Conservation (phyloP, 2,888 invertebrate species). For the Drosophila sordidula region DNA sequence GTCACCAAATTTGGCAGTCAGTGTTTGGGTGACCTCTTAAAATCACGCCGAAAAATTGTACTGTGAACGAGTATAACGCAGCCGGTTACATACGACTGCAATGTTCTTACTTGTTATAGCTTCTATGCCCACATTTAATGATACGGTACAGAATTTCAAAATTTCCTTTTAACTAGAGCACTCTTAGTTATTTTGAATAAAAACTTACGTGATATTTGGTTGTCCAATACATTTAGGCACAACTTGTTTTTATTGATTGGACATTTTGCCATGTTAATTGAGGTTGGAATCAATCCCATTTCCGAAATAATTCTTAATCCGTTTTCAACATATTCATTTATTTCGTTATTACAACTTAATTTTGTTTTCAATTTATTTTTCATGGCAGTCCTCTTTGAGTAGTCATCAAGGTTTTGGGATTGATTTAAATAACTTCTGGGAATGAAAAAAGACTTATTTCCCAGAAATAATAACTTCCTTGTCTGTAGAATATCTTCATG, state of each 20-base stretch:
- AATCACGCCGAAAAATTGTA: too few species aligned
- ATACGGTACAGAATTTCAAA: too few species aligned
- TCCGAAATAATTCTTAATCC: slow-evolving; percentile 31
- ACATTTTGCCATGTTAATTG: slow-evolving; percentile 65
- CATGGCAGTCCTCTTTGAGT: neutral
- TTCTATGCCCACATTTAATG: too few species aligned
- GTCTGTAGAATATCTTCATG: slow-evolving; percentile 74
- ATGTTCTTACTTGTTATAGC: neutral
- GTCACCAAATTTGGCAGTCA: too few species aligned
- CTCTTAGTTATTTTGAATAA: too few species aligned
- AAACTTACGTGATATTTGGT: slow-evolving; percentile 57
- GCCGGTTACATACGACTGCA: too few species aligned
- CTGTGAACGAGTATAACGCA: too few species aligned
- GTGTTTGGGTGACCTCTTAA: too few species aligned
- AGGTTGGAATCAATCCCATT: slow-evolving; percentile 55
- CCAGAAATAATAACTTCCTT: slow-evolving; percentile 49
- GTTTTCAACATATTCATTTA: neutral
- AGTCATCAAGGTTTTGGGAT: slow-evolving; percentile 16
- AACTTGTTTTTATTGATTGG: slow-evolving; percentile 59
- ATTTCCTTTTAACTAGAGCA: too few species aligned
- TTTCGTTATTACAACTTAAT: neutral
- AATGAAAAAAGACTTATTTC: slow-evolving; percentile 63
- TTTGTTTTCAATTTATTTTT: neutral
- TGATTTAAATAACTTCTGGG: slow-evolving; percentile 47
- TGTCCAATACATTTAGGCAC: slow-evolving; percentile 78